These are phyloP conservation scores for Chironomus riparius DNA, from an alignment of 2,888 invertebrate genomes.

Conservation along the genomic window DNA sequence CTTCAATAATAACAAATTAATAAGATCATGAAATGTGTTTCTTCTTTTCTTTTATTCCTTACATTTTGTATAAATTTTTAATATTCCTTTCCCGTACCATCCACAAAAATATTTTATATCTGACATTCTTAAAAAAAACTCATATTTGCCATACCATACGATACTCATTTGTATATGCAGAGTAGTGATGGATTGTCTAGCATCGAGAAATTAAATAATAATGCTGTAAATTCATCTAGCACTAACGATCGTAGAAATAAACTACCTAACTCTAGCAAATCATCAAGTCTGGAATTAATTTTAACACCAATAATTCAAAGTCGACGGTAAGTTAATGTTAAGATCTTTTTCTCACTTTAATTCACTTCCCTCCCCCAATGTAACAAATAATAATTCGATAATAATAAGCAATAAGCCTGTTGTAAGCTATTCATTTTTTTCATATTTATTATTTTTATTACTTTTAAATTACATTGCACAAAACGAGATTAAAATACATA, in stretches of 20 bases:
- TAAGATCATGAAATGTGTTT: slow-evolving; percentile 1
- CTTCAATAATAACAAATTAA: neutral
- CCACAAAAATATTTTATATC: neutral
- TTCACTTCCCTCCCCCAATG: neutral
- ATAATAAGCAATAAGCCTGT: too few relatives aligned
- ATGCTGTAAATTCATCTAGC: slow-evolving; percentile 17
- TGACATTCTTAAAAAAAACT: neutral
- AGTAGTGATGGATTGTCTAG: slow-evolving; percentile 33
- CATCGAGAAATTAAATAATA: slow-evolving; percentile 29
- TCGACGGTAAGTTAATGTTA: slow-evolving; percentile 41
- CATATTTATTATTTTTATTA: too few relatives aligned
- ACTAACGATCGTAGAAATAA: slow-evolving; percentile 28
- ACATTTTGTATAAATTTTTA: neutral
- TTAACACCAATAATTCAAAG: slow-evolving; percentile 45
- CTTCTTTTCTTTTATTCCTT: neutral
- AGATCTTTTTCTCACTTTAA: neutral
- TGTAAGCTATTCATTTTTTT: too few relatives aligned
- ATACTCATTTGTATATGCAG: slow-evolving; percentile 22
- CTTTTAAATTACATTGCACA: too few relatives aligned
- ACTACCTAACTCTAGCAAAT: slow-evolving; percentile 35
- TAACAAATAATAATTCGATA: neutral
- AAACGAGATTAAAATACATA: too few relatives aligned
- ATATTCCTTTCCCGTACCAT: neutral
- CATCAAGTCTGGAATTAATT: slow-evolving; percentile 45
- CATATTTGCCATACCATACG: neutral